phyloP scores from a whole-genome alignment of 2,888 invertebrate genomes.

The Volucella bombylans region DNA sequence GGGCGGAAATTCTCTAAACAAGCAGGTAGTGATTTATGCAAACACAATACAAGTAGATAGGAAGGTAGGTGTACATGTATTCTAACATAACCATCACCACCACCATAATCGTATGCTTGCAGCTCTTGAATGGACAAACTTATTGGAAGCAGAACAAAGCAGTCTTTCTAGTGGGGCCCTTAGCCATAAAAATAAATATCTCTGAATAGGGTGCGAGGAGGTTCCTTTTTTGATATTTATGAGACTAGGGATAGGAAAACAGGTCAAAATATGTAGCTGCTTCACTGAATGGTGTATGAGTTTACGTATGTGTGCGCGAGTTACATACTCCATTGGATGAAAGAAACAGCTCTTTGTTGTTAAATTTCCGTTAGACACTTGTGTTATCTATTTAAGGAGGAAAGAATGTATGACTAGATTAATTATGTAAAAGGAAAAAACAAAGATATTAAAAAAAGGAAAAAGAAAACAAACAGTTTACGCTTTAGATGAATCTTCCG shows the following conservation, averaged over 20 bases:
- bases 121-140: conserved; percentile 5
- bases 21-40: conserved; percentile 59
- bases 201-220: not conserved
- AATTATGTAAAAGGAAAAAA: conserved; percentile 9
- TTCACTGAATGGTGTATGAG: conserved; percentile 9
- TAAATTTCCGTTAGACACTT: conserved; percentile 18
- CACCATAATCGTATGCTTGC: not conserved
- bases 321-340: not conserved
- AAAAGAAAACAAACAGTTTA: too few species aligned
- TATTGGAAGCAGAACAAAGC: conserved; percentile 19
- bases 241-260: conserved; percentile 8
- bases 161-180: conserved; percentile 1
- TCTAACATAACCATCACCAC: not conserved
- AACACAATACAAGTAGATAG: conserved; percentile 15
- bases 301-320: not conserved
- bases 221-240: conserved; percentile 24
- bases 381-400: conserved; percentile 10
- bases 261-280: conserved; percentile 35
- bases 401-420: conserved; percentile 9
- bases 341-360: conserved; percentile 3
- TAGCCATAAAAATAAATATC: conserved; percentile 50
- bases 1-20: conserved; percentile 45
- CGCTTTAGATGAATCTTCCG: too few species aligned
- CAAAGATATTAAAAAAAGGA: too few species aligned
- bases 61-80: too few species aligned